Conservation (phyloP, 2,797 vertebrate genomes). For the Arctocebus calabarensis region DNA sequence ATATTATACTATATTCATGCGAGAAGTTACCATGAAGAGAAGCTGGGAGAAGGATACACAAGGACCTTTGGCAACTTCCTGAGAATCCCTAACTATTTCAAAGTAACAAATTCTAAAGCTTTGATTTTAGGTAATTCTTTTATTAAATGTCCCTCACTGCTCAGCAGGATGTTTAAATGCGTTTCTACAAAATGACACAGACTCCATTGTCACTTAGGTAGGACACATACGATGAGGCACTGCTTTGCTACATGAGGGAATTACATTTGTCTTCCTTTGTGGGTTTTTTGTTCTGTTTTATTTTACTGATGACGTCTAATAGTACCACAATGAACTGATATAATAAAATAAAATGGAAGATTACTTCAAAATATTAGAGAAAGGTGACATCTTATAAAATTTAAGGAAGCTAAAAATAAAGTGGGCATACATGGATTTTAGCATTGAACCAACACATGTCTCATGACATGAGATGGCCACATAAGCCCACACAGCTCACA, state of each 20-base stretch:
- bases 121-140: not conserved
- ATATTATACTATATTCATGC: accelerated
- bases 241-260: not conserved
- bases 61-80: not conserved
- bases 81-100: not conserved
- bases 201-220: not conserved
- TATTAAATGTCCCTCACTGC: not conserved
- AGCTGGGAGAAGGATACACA: accelerated
- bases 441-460: not conserved
- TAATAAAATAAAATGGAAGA: slow-evolving; percentile 50
- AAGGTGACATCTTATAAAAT: not conserved
- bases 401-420: not conserved
- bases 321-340: not conserved
- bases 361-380: slow-evolving; percentile 6
- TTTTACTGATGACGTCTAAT: slow-evolving; percentile 36
- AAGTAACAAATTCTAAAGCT: not conserved
- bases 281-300: not conserved
- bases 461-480: accelerated
- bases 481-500: not conserved
- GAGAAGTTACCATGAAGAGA: accelerated
- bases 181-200: not conserved
- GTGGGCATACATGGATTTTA: accelerated
- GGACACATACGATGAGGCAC: not conserved
- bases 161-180: slow-evolving; percentile 9
- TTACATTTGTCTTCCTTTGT: not conserved